These are phyloP conservation scores for Leptopilina clavipes DNA, from an alignment of 1,140 invertebrate genomes.

Conservation along the genomic window DNA sequence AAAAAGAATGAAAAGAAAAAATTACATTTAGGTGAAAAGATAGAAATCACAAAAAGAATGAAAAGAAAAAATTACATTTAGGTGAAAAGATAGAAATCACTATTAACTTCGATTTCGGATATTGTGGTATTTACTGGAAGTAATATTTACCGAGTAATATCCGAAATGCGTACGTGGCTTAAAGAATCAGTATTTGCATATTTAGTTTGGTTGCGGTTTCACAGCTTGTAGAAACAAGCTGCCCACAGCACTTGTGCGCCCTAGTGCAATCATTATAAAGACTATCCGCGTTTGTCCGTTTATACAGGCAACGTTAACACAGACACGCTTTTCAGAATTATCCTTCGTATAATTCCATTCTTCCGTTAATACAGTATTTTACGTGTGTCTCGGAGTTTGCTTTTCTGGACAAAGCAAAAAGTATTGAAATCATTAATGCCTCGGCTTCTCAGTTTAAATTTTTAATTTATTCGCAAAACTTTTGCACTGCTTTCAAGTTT, in stretches of 20 bases:
- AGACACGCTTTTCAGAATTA: conserved; percentile 2
- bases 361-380: background rate
- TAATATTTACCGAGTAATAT: conserved; percentile 14
- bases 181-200: conserved; percentile 22
- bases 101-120: background rate
- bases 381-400: background rate
- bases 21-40: background rate
- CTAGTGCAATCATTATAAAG: background rate
- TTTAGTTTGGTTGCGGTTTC: background rate
- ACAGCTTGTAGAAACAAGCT: background rate
- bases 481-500: too few species aligned
- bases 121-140: background rate
- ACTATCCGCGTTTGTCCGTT: background rate
- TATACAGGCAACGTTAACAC: background rate
- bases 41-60: background rate
- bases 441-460: background rate
- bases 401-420: background rate
- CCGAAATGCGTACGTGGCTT: conserved; percentile 18
- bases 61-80: background rate
- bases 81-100: background rate
- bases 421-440: background rate
- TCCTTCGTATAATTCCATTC: background rate
- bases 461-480: too few species aligned
- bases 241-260: background rate
- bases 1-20: background rate